Conservation (phyloP, 1,140 invertebrate genomes). For the Mycetomoellerius zeteki region DNA sequence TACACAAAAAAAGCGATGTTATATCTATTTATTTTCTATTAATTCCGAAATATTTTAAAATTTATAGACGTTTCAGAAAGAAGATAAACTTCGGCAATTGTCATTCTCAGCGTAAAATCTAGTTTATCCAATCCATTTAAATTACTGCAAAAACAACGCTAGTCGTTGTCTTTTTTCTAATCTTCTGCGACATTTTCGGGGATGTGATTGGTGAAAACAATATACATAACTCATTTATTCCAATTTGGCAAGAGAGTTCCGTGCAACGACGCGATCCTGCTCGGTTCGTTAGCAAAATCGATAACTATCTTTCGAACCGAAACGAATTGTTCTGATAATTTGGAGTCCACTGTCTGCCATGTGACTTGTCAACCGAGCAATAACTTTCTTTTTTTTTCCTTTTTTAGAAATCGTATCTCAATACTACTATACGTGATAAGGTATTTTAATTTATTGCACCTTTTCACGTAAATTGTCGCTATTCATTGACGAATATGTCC, state of each 20-base stretch:
- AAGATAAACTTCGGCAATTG: background rate
- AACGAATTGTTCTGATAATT: slow-evolving; percentile 46
- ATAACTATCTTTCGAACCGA: slow-evolving; percentile 34
- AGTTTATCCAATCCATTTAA: background rate
- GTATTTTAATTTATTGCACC: background rate
- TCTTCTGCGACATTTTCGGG: background rate
- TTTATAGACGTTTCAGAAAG: background rate
- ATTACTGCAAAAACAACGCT: background rate
- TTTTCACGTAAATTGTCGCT: background rate
- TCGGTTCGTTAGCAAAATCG: slow-evolving; percentile 51
- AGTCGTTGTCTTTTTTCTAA: background rate
- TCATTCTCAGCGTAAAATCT: background rate
- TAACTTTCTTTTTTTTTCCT: slow-evolving; percentile 16
- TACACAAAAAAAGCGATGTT: background rate
- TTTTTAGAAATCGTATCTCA: background rate
- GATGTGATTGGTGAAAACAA: background rate
- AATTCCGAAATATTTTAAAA: background rate
- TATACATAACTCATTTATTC: slow-evolving; percentile 33
- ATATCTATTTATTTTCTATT: background rate
- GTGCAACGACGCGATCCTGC: slow-evolving; percentile 1
- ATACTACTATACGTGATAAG: background rate
- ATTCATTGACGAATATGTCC: background rate
- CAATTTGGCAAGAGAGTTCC: slow-evolving; percentile 28
- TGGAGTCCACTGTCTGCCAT: slow-evolving; percentile 10
- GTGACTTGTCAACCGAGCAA: slow-evolving; percentile 14